Evolutionary conservation across 2,888 invertebrate species (phyloP), one percentile per base, ranked within the genome.

Genomic region (Cheilosia impressa): DNA sequence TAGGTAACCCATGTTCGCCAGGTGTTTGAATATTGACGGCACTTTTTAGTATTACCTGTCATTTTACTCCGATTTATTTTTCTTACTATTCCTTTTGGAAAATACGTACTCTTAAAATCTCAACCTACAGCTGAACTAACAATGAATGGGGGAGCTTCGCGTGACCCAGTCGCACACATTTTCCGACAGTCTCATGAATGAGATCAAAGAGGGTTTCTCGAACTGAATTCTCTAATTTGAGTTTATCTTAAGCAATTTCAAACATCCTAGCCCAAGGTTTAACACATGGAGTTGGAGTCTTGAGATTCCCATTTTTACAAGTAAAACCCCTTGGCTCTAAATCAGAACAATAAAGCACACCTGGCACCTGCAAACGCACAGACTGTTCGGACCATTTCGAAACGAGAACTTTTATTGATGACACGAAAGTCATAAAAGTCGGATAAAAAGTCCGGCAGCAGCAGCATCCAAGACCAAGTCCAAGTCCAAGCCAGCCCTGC

Each of bases 361-460:
- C 2, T 55, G 62, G 7, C 47, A 62, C 52, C 15, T 55, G n/a
- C 22, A 77, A 38, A 2, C 17, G 3, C 24, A 5, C 10, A 52
- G 27, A 43, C 2, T 24, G 9, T 34, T 55, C 24, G 10, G 43
- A 43, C 22, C 43, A 50, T 76, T 58, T 76, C 19, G 22, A 13
- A 62, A 31, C 45, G 22, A 43, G 19, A 68, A 77, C 41, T 68
- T 68, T 68, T 77, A 77, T 68, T 78, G 55, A 71, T 79, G 63
- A 65, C 63, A 65, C 58, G 38, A 69, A 57, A 45, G 72, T 60
- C 72, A 65, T 52, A 38, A 69, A 57, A 45, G 72, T 60, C 72
- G 79, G 58, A 57, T 55, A 78, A 78, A 62, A 78, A 69, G 69
- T 69, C 50, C 62, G 71, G 62, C 69, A 68, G 55, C 62, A 77